Conservation (phyloP, 2,888 invertebrate species). For the Nebria brevicollis region DNA sequence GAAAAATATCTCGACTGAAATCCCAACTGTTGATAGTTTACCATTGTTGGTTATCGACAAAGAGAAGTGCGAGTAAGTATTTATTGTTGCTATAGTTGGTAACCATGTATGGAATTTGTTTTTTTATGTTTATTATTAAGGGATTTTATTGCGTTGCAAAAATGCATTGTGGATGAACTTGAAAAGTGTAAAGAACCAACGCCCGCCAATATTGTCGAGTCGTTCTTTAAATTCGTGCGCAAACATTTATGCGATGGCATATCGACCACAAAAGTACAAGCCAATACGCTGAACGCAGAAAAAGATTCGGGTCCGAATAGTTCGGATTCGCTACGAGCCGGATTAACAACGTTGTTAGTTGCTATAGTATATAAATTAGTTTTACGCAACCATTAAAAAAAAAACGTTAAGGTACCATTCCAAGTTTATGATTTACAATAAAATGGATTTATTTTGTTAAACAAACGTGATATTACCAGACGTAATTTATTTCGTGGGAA, state of each 20-base stretch:
- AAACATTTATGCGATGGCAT: constrained; percentile 58
- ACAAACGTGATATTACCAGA: constrained; percentile 2
- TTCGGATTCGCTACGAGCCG: neutral
- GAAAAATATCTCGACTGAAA: constrained; percentile 54
- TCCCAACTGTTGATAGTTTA: constrained; percentile 51
- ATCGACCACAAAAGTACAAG: neutral
- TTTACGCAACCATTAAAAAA: neutral
- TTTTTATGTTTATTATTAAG: constrained; percentile 52
- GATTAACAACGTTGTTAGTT: neutral
- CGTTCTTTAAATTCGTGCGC: constrained; percentile 77
- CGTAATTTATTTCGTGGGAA: neutral
- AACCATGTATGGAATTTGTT: too few relatives aligned
- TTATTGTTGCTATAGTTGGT: neutral
- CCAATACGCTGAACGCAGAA: too few relatives aligned
- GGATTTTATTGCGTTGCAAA: constrained; percentile 67
- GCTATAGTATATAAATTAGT: neutral
- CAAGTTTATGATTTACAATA: neutral
- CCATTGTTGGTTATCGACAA: constrained; percentile 60
- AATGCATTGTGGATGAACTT: constrained; percentile 70
- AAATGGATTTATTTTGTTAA: constrained; percentile 14
- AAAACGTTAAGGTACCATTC: too few relatives aligned
- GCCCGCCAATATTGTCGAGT: constrained; percentile 81
- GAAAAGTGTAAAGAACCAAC: constrained; percentile 79
- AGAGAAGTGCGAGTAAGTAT: constrained; percentile 62
- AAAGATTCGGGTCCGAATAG: neutral